These are phyloP conservation scores for Hipparchia semele DNA, from an alignment of 2,888 invertebrate genomes.

Conservation along the genomic window DNA sequence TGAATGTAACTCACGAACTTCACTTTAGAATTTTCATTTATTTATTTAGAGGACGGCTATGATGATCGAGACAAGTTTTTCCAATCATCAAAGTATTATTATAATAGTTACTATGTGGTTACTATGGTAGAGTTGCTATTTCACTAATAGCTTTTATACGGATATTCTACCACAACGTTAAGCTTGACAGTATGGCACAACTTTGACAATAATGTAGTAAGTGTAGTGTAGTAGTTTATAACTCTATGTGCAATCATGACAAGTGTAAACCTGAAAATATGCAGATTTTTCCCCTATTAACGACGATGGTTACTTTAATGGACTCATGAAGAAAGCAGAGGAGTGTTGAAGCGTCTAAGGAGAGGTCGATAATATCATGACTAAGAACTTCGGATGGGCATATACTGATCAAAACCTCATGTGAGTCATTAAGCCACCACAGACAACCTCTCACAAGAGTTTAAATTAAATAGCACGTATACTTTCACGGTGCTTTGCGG, in stretches of 20 bases:
- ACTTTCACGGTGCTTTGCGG: background rate
- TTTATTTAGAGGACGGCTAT: background rate
- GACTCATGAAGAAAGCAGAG: too few relatives aligned
- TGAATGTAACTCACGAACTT: background rate
- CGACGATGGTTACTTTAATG: too few relatives aligned
- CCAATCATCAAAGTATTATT: too few relatives aligned
- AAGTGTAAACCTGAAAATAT: too few relatives aligned
- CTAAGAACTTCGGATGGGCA: too few relatives aligned
- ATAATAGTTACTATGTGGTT: too few relatives aligned
- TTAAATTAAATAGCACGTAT: background rate
- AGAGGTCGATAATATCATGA: too few relatives aligned
- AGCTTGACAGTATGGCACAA: background rate
- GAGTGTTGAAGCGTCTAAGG: too few relatives aligned
- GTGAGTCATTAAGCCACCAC: background rate
- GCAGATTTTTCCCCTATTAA: too few relatives aligned
- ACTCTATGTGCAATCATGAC: background rate
- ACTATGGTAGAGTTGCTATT: background rate
- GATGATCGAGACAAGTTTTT: too few relatives aligned
- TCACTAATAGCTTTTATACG: background rate
- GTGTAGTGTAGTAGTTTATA: background rate
- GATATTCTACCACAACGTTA: constrained; percentile 7
- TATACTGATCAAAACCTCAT: background rate
- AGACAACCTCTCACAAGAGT: background rate
- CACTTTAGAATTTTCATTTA: background rate
- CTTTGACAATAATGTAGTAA: background rate